phyloP scores from a whole-genome alignment of 2,113 vertebrate species.

The Struthidea cinerea region DNA sequence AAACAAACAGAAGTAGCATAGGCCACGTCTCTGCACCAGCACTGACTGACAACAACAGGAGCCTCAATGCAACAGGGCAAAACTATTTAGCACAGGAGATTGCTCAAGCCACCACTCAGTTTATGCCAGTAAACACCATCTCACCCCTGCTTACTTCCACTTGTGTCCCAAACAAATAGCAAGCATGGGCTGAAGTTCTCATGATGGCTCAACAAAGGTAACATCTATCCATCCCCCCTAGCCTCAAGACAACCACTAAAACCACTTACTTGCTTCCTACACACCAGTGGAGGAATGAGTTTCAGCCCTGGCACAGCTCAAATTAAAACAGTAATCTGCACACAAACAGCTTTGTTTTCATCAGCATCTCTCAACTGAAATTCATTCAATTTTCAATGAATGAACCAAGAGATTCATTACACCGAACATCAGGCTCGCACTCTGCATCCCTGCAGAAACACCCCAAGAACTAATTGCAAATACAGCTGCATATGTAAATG shows the following conservation, averaged over 20 bases:
- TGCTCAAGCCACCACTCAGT: background rate
- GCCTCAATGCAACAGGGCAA: background rate
- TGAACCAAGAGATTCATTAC: background rate
- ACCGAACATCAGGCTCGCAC: background rate
- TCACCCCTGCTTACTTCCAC: background rate
- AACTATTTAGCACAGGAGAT: background rate
- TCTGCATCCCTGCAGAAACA: background rate
- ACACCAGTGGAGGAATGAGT: too few species aligned
- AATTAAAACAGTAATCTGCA: background rate
- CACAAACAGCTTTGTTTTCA: background rate
- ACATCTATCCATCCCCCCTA: background rate
- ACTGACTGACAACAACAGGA: conserved; percentile 17
- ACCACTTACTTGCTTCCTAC: background rate
- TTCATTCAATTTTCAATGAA: background rate
- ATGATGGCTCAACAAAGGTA: background rate
- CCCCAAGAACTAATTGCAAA: fast-evolving
- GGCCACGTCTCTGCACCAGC: background rate
- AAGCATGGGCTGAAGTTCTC: background rate
- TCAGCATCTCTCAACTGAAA: background rate
- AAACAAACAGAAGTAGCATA: background rate
- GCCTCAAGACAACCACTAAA: background rate
- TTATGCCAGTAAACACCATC: background rate
- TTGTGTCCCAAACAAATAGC: background rate
- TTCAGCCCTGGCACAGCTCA: background rate
- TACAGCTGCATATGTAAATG: fast-evolving